Conservation (phyloP, 2,888 invertebrate species). For the Psylliodes chrysocephalus region DNA sequence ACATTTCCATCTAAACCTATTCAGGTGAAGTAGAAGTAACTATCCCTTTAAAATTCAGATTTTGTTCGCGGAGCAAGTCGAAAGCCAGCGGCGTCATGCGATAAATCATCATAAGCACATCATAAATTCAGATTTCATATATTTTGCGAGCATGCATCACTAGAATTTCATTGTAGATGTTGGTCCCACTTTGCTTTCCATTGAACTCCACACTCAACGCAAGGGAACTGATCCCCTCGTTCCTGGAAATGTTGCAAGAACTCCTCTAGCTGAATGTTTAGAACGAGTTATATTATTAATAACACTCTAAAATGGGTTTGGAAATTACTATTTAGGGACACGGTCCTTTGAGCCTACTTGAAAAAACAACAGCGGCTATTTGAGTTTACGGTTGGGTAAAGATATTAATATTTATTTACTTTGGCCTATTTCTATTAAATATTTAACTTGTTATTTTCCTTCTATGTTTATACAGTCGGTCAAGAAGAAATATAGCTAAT, state of each 20-base stretch:
- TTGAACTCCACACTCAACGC: conserved; percentile 7
- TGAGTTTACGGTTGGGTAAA: too few species aligned
- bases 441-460: too few species aligned
- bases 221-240: conserved; percentile 1
- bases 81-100: conserved; percentile 20
- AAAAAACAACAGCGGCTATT: too few species aligned
- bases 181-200: conserved; percentile 22
- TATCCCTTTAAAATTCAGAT: conserved; percentile 27
- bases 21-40: conserved; percentile 24
- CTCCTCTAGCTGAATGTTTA: background rate
- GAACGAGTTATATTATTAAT: conserved; percentile 5
- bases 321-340: too few species aligned
- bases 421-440: too few species aligned
- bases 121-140: conserved; percentile 40
- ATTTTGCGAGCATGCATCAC: conserved; percentile 35
- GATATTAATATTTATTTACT: too few species aligned
- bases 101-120: conserved; percentile 39
- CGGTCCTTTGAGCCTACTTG: too few species aligned
- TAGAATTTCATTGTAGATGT: conserved; percentile 33
- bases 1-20: conserved; percentile 19
- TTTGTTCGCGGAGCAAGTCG: conserved; percentile 4
- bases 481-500: too few species aligned
- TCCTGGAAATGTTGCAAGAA: conserved; percentile 16
- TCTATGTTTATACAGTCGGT: too few species aligned
- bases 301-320: background rate